These are phyloP conservation scores for Chrysopa pallens DNA, from an alignment of 1,140 invertebrate species.

Conservation along the genomic window DNA sequence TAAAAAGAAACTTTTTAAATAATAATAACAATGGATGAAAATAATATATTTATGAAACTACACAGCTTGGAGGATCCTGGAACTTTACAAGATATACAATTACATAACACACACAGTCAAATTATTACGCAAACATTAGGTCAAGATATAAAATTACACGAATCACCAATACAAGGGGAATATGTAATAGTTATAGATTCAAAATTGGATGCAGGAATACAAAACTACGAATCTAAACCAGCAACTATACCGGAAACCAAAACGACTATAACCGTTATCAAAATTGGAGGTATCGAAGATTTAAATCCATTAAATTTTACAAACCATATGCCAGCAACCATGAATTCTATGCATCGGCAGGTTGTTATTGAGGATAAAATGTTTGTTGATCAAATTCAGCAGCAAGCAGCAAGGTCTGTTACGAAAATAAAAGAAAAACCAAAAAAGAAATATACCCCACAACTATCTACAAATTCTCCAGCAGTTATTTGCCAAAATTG, in stretches of 20 bases:
- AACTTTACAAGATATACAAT: too few relatives aligned
- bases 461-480: slow-evolving; percentile 7
- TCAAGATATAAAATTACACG: background rate
- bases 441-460: background rate
- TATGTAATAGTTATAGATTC: background rate
- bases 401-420: background rate
- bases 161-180: background rate
- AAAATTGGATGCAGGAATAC: background rate
- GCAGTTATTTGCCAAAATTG: slow-evolving; percentile 22
- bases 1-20: too few relatives aligned
- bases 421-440: background rate
- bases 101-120: too few relatives aligned
- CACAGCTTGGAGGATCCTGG: too few relatives aligned
- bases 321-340: slow-evolving; percentile 4
- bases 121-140: too few relatives aligned
- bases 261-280: slow-evolving; percentile 9
- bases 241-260: too few relatives aligned
- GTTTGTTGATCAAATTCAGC: background rate
- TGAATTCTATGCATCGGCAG: slow-evolving; percentile 1
- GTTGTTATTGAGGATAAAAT: background rate
- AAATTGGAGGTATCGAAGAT: slow-evolving; percentile 9
- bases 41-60: too few relatives aligned
- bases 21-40: too few relatives aligned
- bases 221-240: background rate
- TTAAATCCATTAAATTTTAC: slow-evolving; percentile 8